Evolutionary conservation across 2,113 vertebrate species (phyloP).

Genomic region (Panthera leo): DNA sequence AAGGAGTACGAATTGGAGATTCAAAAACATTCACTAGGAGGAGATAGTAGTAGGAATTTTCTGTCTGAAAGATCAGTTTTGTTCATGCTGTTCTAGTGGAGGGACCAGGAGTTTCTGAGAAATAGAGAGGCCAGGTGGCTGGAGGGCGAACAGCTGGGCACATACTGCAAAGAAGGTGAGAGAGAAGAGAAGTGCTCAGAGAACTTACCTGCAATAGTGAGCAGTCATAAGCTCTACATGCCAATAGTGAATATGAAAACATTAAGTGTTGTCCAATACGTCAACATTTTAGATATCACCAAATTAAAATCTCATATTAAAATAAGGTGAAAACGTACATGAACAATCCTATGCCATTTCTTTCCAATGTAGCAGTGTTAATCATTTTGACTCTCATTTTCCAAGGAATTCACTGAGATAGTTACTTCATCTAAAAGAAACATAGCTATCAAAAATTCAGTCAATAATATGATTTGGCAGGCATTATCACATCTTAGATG

Average conservation of each 20-base stretch:
- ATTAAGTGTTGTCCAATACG: neutral
- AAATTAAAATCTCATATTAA: neutral
- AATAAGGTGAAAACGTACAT: neutral
- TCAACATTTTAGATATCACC: neutral
- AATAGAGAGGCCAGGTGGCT: neutral
- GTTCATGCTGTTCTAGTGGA: neutral
- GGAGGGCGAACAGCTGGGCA: neutral
- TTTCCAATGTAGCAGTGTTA: neutral
- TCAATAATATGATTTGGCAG: neutral
- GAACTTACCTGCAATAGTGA: neutral
- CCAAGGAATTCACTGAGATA: neutral
- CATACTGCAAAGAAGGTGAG: neutral
- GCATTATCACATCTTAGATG: neutral
- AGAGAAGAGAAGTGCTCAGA: neutral
- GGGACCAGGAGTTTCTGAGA: neutral
- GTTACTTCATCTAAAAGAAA: neutral
- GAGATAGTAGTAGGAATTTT: neutral
- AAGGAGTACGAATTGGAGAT: neutral
- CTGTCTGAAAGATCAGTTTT: neutral
- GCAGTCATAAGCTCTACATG: neutral
- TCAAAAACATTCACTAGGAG: neutral
- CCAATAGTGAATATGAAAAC: neutral
- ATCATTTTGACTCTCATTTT: conserved; percentile 16
- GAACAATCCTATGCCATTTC: neutral
- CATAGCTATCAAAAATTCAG: neutral